Percentiles rank a stretch among this genome's conserved stretches.
phyloP scores from a whole-genome alignment of 2,797 vertebrate species.

The Taenioides sp. region DNA sequence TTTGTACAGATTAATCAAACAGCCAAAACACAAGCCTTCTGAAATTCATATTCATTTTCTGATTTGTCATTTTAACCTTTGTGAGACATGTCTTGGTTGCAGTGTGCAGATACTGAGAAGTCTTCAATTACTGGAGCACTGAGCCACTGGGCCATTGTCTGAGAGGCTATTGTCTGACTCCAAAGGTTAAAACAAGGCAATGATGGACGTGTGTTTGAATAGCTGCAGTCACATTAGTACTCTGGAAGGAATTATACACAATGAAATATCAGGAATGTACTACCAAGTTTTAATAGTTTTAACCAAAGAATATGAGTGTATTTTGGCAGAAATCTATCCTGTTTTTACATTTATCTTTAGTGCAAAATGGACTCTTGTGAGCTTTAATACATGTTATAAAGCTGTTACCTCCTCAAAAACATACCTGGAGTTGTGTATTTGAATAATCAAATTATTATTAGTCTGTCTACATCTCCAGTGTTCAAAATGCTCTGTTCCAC shows the following conservation, averaged over 20 bases:
- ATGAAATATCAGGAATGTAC: not conserved
- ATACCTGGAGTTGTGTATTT: no score
- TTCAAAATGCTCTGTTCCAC: no score
- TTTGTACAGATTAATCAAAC: no score
- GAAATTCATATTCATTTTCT: not conserved
- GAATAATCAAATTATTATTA: no score
- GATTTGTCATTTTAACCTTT: not conserved
- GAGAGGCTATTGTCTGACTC: slow-evolving; percentile 43
- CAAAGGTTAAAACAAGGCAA: slow-evolving; percentile 55
- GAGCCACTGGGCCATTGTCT: slow-evolving; percentile 53
- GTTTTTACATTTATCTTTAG: no score
- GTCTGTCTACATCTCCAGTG: no score
- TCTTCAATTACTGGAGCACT: slow-evolving; percentile 64
- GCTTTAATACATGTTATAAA: no score
- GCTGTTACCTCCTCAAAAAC: no score
- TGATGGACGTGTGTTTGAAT: slow-evolving; percentile 37
- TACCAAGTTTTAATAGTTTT: not conserved
- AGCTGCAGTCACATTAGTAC: slow-evolving; percentile 17
- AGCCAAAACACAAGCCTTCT: not conserved
- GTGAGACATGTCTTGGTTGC: not conserved
- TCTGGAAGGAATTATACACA: slow-evolving; percentile 32
- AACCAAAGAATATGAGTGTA: not conserved
- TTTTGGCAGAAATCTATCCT: not conserved
- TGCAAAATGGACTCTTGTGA: no score
- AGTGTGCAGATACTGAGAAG: slow-evolving; percentile 57